Base-by-base conservation (phyloP, 2,888 invertebrate species). In the Drosophila emarginata region DNA sequence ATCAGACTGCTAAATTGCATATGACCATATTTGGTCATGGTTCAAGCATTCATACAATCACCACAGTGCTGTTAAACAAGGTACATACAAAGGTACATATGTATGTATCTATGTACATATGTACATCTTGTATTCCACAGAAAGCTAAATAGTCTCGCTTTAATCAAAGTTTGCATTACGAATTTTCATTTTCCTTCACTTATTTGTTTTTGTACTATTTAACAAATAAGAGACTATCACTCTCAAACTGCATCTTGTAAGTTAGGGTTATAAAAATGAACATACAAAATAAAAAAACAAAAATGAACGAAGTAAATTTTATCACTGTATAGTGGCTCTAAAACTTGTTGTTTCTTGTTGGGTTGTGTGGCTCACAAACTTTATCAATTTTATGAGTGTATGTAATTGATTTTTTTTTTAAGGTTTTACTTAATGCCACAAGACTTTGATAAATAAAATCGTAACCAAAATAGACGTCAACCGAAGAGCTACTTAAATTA, bases 391-490 rank as follows among this genome's bases (percentile, higher is more conserved):
- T 32, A 45, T 40, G 32, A 21, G n/a, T n/a, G n/a, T n/a, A n/a
- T 6, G 28, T 28, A 2, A 23, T 23, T 28, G 5, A 28, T 56
- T 21, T 56, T 26, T 15, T 28, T 61, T 26, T 26, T 6, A 4
- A 5, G 14, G 36, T 6, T 28, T 58, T 36, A 2, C 14, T 58
- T 69, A 69, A 69, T 69, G 70, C 70, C 15, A 2, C 37, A 58
- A 36, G 62, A 71, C 58, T 58, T 69, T 45, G 69, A 70, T 62
- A 69, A 32, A n/a, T 45, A 2, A n/a, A n/a, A 2, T 51, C 26
- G 45, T 50, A 18, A 36, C 28, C 28, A 67, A 67, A 67, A 67
- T 66, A 64, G 66, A 28, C n/a, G 26, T 26, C 12, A 53, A 57
- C 56, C 45, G 4, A 3, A 62, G 58, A 70, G 52, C 70, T 70